Evolutionary conservation across 2,888 invertebrate genomes (phyloP).

Genomic region (Andrena hattorfiana): DNA sequence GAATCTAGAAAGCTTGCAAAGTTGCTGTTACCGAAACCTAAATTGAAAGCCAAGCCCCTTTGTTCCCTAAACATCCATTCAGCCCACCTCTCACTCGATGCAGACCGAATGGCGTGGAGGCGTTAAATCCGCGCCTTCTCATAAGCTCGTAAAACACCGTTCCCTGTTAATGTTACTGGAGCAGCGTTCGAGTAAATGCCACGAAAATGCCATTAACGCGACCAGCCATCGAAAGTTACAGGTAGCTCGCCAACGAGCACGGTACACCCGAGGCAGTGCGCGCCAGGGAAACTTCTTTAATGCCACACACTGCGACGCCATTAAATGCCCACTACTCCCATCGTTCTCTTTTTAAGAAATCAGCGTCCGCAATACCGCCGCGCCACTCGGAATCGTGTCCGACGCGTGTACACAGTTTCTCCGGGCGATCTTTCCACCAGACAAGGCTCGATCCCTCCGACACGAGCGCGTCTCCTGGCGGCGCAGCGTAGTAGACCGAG

Average conservation of each 20-base stretch:
- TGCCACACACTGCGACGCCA: conserved; percentile 9
- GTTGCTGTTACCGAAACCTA: too few relatives aligned
- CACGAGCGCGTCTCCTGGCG: neutral
- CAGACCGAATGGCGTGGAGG: conserved; percentile 5
- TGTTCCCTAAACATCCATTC: neutral
- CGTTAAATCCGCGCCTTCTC: conserved; percentile 38
- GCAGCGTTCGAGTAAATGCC: conserved; percentile 60
- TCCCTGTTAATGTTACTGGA: conserved; percentile 36
- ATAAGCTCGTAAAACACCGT: conserved; percentile 40
- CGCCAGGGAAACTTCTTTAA: conserved; percentile 47
- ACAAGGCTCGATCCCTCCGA: conserved; percentile 13
- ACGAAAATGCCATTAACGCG: conserved; percentile 67
- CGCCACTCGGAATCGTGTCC: neutral
- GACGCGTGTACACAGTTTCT: neutral
- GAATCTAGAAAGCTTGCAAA: too few relatives aligned
- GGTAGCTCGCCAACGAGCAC: conserved; percentile 17
- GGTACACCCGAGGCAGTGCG: conserved; percentile 21
- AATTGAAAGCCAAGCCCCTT: neutral
- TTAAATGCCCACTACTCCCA: conserved; percentile 39
- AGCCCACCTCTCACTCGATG: neutral
- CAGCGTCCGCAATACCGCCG: conserved; percentile 4
- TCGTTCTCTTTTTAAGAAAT: neutral
- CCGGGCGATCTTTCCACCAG: neutral
- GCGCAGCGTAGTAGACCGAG: neutral
- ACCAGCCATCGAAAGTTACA: conserved; percentile 59